phyloP scores from a whole-genome alignment of 2,888 invertebrate species.

The Pterobdella sp. region DNA sequence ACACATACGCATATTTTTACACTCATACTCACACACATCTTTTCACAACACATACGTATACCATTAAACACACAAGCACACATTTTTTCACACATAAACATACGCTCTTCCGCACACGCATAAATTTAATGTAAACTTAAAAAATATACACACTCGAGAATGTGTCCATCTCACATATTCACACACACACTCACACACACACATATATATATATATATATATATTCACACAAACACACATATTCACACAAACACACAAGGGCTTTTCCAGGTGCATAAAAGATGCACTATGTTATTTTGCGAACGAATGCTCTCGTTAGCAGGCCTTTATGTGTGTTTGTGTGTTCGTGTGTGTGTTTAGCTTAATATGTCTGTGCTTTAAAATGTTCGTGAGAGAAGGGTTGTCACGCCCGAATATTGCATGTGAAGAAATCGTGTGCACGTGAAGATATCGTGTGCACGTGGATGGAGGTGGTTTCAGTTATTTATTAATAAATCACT shows the following conservation, averaged over 20 bases:
- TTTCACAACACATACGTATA: neutral
- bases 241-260: conserved; percentile 1
- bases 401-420: too few species aligned
- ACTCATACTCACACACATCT: neutral
- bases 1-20: neutral
- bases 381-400: too few species aligned
- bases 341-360: too few species aligned
- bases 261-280: neutral
- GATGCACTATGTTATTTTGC: neutral
- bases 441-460: too few species aligned
- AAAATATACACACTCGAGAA: neutral
- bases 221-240: conserved; percentile 2
- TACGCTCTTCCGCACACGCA: neutral
- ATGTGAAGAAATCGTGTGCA: too few species aligned
- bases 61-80: neutral
- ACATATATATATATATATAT: conserved; percentile 2
- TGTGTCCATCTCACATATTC: neutral
- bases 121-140: neutral
- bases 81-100: neutral
- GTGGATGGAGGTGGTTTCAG: too few species aligned
- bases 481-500: too few species aligned
- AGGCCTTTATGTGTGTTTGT: too few species aligned
- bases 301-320: too few species aligned
- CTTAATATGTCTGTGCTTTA: too few species aligned
- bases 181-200: neutral